Evolutionary conservation across 1,140 invertebrate genomes (phyloP).

Genomic region (Charaxes varanes): DNA sequence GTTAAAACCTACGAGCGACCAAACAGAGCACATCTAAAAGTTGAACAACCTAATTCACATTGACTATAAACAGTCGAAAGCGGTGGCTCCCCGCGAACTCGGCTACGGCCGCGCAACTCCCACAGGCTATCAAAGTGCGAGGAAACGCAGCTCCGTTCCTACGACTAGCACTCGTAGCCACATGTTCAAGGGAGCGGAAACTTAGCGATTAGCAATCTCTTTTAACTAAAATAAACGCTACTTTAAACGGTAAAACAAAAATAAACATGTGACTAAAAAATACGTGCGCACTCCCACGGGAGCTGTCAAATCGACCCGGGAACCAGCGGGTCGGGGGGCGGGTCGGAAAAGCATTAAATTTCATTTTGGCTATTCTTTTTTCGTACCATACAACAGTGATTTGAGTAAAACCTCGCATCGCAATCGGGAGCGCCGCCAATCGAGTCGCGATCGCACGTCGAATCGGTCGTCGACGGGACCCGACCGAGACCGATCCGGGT

Average conservation of each 20-base stretch:
- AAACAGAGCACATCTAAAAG: too few relatives aligned
- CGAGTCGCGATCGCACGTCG: conserved; percentile 1
- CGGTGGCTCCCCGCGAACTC: neutral
- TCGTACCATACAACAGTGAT: too few relatives aligned
- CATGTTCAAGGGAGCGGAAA: conserved; percentile 64
- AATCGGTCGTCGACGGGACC: too few relatives aligned
- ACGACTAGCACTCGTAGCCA: conserved; percentile 61
- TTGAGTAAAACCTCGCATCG: too few relatives aligned
- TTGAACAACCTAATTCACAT: too few relatives aligned
- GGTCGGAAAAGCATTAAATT: neutral
- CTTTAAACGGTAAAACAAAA: conserved; percentile 43
- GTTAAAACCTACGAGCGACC: too few relatives aligned
- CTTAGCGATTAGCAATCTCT: conserved; percentile 11
- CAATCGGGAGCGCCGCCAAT: neutral
- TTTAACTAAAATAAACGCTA: conserved; percentile 39
- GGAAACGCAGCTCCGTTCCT: conserved; percentile 52
- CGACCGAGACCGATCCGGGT: too few relatives aligned
- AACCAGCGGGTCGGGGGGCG: neutral
- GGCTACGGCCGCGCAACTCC: conserved; percentile 21
- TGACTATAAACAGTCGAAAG: too few relatives aligned
- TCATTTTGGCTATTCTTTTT: conserved; percentile 38
- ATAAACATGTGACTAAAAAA: conserved; percentile 71
- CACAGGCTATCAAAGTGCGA: conserved; percentile 38
- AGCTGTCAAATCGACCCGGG: conserved; percentile 7
- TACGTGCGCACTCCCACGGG: conserved; percentile 56